Base-by-base conservation (phyloP, 2,113 vertebrate genomes). In the Epinephelus cyanopodus region DNA sequence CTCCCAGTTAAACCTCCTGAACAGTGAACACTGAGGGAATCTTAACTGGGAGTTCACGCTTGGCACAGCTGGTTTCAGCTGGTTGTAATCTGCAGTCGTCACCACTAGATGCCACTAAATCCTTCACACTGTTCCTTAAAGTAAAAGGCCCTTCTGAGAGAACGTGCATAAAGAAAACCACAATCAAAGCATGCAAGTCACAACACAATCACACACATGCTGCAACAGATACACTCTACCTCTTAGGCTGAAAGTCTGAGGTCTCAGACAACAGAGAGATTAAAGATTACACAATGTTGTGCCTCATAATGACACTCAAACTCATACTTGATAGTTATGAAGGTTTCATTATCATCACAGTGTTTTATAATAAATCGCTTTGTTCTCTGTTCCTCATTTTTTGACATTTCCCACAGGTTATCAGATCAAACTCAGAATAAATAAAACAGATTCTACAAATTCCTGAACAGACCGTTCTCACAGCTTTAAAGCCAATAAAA, bases 61-160 rank as follows among this genome's bases (percentile, higher is more conserved):
- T 7, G 33, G 33, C 33, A 37, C 33, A 37, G 33, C 33, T 37
- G 33, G 33, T 37, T 37, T 45, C 11, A 45, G 8, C 9, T 42
- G 39, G 39, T 42, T 42, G 39, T 5, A 42, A 42, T 42, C 39
- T 42, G 10, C 39, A 42, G 9, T 37, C 42, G 2, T 45, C 11
- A 45, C 42, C 42, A 45, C 42, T 45, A 45, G 42, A 45, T 45
- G 42, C 9, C 42, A 45, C 42, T 45, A 45, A 45, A 45, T 45
- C 42, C 42, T 45, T 11, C 42, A 45, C 42, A 45, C 42, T 45
- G 42, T 45, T 45, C 42, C 42, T 45, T 12, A 11, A 50, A 37
- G 18, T 69, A 7, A 71, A 83, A 69, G 67, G 56, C 72, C 85
- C 71, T 77, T 91, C 87, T 91, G 84, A 87, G 85, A 90, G 56